Evolutionary conservation across 1,140 invertebrate species (phyloP), one percentile per base, ranked within the genome.

Genomic region (Gerris buenoi): DNA sequence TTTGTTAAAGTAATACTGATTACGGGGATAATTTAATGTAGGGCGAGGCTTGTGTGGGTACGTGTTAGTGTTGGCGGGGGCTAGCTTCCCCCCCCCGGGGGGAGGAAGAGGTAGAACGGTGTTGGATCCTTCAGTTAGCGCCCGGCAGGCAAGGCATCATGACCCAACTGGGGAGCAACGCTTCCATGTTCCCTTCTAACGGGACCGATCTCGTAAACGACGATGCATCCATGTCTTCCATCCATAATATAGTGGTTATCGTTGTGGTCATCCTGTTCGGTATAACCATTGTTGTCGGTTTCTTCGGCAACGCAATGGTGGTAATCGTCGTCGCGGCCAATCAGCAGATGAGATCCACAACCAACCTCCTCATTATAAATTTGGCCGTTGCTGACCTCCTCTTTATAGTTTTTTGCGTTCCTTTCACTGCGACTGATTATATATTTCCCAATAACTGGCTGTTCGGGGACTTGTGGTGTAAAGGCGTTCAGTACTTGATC

Each of bases 341-440:
- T 79, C 87, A 90, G 65, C 87, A 90, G 74, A 95, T 96, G 92
- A 81, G 92, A 70, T 93, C 90, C 5, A 95, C 93, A 1, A 96
- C 93, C 25, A 96, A 97, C 75, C 82, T 95, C 56, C 83, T 96
- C 2, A 96, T 97, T 68, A 89, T 90, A 67, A 93, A 93, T 75
- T 77, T 93, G 62, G 90, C 91, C 1, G 81, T 92, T 23, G 94
- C 95, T 3, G 95, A 98, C 77, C 79, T 97, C 10, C 83, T 95
- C 3, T 97, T 98, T 77, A 92, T 97, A 56, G 85, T 95, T 60
- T 94, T 97, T 77, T 98, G 95, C 79, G 93, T 97, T 27, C 95
- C 95, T 0, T 94, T 93, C 75, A 95, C 92, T 2, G 91, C 90
- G 0, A 87, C 87, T 18, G 91, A 94, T 73, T 95, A 93, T 77